phyloP scores from a whole-genome alignment of 1,140 invertebrate species.

The Drosophila fuyamai region DNA sequence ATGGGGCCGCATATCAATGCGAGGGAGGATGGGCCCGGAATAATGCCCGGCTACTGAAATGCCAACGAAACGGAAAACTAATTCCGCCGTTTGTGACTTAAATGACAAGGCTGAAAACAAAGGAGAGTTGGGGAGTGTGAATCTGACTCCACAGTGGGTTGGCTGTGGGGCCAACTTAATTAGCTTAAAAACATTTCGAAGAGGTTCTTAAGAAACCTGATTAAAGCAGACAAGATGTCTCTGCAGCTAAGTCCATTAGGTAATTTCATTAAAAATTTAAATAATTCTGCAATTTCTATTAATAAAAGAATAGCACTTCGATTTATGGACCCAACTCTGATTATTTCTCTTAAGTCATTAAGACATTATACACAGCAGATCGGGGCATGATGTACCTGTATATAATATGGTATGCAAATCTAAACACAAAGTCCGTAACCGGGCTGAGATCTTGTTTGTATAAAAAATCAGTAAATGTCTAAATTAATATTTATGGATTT shows the following conservation, averaged over 20 bases:
- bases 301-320: background rate
- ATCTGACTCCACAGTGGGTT: slow-evolving; percentile 48
- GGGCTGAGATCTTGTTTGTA: background rate
- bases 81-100: slow-evolving; percentile 74
- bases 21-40: slow-evolving; percentile 50
- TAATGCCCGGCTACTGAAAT: slow-evolving; percentile 65
- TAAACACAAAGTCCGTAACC: background rate
- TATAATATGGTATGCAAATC: no score
- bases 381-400: no score
- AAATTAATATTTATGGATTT: background rate
- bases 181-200: slow-evolving; percentile 17
- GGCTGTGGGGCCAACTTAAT: slow-evolving; percentile 22
- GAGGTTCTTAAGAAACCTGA: background rate
- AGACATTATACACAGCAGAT: background rate
- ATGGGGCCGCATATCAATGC: slow-evolving; percentile 26
- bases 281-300: background rate
- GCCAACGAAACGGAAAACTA: slow-evolving; percentile 81
- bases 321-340: background rate
- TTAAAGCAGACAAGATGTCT: background rate
- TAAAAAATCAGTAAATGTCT: background rate
- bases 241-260: background rate
- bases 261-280: background rate
- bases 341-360: background rate
- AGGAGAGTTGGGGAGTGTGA: slow-evolving; percentile 22
- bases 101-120: slow-evolving; percentile 58